Conservation (phyloP, 2,888 invertebrate species). For the Therioaphis trifolii region DNA sequence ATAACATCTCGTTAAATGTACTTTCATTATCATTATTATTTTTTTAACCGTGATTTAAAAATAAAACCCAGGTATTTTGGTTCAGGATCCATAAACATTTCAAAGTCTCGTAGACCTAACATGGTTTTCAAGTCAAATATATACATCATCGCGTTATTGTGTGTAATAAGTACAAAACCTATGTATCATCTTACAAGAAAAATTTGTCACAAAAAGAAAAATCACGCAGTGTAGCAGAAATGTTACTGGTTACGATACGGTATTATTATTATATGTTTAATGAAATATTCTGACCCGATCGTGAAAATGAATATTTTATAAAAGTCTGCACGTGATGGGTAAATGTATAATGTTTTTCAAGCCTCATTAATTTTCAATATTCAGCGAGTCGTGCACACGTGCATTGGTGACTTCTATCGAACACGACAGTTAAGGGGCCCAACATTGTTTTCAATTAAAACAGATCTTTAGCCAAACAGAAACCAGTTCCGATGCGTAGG, state of each 20-base stretch:
- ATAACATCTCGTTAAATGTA: constrained; percentile 22
- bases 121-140: neutral
- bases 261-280: neutral
- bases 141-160: neutral
- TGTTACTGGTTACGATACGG: neutral
- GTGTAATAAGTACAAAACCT: neutral
- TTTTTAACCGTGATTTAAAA: constrained; percentile 14
- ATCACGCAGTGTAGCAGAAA: neutral
- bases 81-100: too few relatives aligned
- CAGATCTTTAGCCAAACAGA: neutral
- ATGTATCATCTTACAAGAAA: neutral
- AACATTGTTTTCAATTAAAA: constrained; percentile 43
- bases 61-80: neutral
- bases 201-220: neutral
- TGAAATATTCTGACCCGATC: neutral
- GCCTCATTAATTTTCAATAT: constrained; percentile 21
- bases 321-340: constrained; percentile 1
- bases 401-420: constrained; percentile 2
- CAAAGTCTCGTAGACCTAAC: neutral
- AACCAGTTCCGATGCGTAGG: constrained; percentile 55
- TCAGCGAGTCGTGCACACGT: neutral
- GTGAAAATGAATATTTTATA: neutral
- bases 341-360: neutral
- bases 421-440: neutral
- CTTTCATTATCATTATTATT: constrained; percentile 24